Base-by-base conservation (phyloP, 2,888 invertebrate genomes). In the Oscheius sp. region DNA sequence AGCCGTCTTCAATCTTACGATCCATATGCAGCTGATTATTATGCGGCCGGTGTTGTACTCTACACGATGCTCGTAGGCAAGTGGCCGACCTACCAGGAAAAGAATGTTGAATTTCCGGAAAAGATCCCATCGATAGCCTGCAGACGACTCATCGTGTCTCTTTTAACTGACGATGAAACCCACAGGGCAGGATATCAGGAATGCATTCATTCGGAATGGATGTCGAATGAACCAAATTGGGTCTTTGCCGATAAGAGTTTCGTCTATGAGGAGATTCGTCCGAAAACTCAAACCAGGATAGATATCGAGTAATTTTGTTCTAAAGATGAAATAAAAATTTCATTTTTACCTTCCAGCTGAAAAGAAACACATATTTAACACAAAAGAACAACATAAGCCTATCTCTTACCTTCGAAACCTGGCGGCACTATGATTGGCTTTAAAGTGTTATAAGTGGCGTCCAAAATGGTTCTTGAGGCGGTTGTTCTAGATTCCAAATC, bases 51-150 rank as follows among this genome's bases (percentile, higher is more conserved):
- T 6, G 69, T 82, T n/a, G 78, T 81, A 8, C 72, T 83, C 20
- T 82, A 71, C 70, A 79, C 81, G 8, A 79, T 82, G 78, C 65
- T 83, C 12, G 73, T 71, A 23, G 81, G 81, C 6, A 77, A 76
- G 39, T 82, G 81, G 81, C 82, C 82, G 39, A 68, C 66, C 61
- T 70, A 70, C 29, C 15, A 64, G 8, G 29, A 25, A 3, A 31
- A 23, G 10, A 17, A n/a, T 6, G 45, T 61, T 39, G 48, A 69
- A 8, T 76, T 72, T 48, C 74, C 67, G n/a, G 68, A 69, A 1
- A 23, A 67, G 23, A 39, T 67, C 15, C 75, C 75, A 1, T 65
- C 69, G 45, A 65, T 45, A 3, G n/a, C 75, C 1, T 81, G 77
- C 50, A 68, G 76, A 10, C 68, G 61, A 42, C 65, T 74, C 48